These are phyloP conservation scores for Seriola dumerili DNA, from an alignment of 2,113 vertebrate genomes.

Conservation along the genomic window DNA sequence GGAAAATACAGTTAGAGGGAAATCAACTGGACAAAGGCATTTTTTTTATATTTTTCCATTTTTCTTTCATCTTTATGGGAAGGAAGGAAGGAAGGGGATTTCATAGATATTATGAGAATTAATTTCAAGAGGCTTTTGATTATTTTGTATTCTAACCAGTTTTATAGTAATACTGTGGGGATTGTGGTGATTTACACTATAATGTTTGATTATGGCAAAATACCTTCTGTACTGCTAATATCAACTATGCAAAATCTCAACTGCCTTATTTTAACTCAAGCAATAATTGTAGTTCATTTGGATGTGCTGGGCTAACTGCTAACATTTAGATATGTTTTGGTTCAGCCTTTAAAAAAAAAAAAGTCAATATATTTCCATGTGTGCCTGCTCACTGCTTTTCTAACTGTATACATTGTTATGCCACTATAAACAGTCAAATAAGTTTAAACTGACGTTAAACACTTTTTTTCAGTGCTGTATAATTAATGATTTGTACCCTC, in stretches of 20 bases:
- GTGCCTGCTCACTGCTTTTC: conserved; percentile 52
- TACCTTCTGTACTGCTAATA: conserved; percentile 54
- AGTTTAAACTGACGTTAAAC: conserved; percentile 22
- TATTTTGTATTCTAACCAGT: conserved; percentile 68
- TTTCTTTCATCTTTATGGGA: conserved; percentile 9
- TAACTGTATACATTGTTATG: conserved; percentile 39
- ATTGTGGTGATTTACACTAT: conserved; percentile 49
- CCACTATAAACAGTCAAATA: conserved; percentile 27
- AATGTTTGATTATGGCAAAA: conserved; percentile 37
- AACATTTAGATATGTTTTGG: conserved; percentile 41
- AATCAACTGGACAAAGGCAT: conserved; percentile 66
- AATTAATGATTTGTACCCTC: neutral
- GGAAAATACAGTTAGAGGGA: conserved; percentile 47
- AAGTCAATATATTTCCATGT: conserved; percentile 54
- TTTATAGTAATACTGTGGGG: conserved; percentile 62
- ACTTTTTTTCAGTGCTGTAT: conserved; percentile 21
- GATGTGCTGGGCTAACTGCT: conserved; percentile 55
- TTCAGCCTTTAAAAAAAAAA: conserved; percentile 54
- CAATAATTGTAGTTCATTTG: conserved; percentile 57
- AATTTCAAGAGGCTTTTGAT: conserved; percentile 55
- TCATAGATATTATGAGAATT: conserved; percentile 33
- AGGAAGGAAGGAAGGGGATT: conserved; percentile 22
- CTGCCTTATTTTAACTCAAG: conserved; percentile 63
- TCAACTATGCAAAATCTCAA: conserved; percentile 80
- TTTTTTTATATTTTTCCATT: conserved; percentile 11